Evolutionary conservation across 92 coral and sea anemone genomes (phyloP).

Genomic region (Porites lobata): DNA sequence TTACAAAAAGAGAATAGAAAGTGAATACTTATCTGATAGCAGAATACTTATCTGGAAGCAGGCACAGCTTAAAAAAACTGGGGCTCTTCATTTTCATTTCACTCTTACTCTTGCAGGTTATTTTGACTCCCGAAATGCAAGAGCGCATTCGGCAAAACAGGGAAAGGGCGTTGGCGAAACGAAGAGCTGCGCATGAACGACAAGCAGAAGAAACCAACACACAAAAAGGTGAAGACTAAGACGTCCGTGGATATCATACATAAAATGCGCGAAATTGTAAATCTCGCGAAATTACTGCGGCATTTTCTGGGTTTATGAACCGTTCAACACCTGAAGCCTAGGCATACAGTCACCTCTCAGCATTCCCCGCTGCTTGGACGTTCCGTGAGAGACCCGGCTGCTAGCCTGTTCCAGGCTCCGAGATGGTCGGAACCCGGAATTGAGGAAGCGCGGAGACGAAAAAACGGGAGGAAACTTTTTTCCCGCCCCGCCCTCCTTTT

Average conservation of each 20-base stretch:
- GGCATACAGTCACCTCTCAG: too few relatives aligned
- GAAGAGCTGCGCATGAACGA: slow-evolving; percentile 55
- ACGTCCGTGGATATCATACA: neutral
- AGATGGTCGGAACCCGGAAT: neutral
- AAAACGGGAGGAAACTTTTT: neutral
- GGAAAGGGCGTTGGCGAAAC: slow-evolving; percentile 84
- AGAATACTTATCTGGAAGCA: too few relatives aligned
- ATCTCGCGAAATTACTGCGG: too few relatives aligned
- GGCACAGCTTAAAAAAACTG: too few relatives aligned
- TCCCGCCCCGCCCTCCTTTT: too few relatives aligned
- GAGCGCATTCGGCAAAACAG: slow-evolving; percentile 92
- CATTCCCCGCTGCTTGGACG: too few relatives aligned
- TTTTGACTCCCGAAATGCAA: slow-evolving; percentile 88
- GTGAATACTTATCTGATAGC: too few relatives aligned
- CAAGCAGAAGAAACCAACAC: neutral
- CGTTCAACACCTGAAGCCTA: too few relatives aligned
- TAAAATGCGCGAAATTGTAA: too few relatives aligned
- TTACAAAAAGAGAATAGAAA: too few relatives aligned
- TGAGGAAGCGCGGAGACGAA: neutral
- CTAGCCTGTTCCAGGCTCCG: neutral
- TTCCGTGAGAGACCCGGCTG: too few relatives aligned
- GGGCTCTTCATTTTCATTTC: neutral
- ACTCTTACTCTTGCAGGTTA: slow-evolving; percentile 45
- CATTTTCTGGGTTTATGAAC: too few relatives aligned
- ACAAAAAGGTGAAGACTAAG: slow-evolving; percentile 17